These are phyloP conservation scores for Crotalus horridus DNA, from an alignment of 2,113 vertebrate species.

Conservation along the genomic window DNA sequence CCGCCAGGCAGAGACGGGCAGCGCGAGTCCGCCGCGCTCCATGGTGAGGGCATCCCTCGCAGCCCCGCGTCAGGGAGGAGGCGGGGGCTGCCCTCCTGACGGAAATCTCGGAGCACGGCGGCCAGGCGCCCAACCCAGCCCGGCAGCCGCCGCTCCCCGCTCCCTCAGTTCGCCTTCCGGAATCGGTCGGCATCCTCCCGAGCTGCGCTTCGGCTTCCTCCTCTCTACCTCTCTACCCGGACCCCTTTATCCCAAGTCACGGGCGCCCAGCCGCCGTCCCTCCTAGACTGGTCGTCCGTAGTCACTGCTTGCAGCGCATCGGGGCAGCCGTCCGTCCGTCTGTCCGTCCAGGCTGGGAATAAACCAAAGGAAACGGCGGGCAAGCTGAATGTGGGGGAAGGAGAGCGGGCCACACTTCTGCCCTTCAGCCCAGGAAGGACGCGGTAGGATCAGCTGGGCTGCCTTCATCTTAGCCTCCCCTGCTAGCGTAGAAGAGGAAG, in stretches of 20 bases:
- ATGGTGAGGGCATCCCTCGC: slow-evolving; percentile 9
- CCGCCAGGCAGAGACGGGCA: neutral
- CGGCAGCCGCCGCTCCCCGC: neutral
- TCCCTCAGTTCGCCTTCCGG: neutral
- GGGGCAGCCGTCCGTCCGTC: neutral
- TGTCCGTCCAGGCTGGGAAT: neutral
- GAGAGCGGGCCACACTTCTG: neutral
- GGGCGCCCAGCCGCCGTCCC: neutral
- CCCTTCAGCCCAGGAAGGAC: neutral
- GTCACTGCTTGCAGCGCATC: neutral
- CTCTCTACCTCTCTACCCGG: neutral
- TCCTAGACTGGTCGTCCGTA: no score
- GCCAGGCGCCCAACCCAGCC: neutral
- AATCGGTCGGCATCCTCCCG: neutral
- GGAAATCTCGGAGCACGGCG: neutral
- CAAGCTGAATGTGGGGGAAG: neutral
- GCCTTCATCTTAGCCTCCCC: neutral
- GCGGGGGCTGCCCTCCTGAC: neutral
- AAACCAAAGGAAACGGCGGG: neutral
- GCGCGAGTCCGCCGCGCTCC: neutral
- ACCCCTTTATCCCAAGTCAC: neutral
- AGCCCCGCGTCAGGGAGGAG: neutral
- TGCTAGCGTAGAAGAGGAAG: neutral
- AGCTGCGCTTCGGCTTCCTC: neutral
- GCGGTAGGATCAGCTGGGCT: neutral